Conservation (phyloP, 2,888 invertebrate species). For the Drosophila gaucha region DNA sequence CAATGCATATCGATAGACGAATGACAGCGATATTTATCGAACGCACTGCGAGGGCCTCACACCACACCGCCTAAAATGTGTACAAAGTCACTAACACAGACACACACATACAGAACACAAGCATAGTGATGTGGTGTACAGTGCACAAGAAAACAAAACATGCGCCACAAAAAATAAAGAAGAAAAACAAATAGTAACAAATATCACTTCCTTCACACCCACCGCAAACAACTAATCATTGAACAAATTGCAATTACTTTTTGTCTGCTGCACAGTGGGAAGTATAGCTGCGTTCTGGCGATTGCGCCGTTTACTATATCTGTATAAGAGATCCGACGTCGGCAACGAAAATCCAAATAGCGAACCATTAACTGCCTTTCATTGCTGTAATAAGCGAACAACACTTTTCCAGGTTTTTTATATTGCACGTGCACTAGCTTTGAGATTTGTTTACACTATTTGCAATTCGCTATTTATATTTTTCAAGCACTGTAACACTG, state of each 20-base stretch:
- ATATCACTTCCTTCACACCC: not conserved
- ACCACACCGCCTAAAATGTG: constrained; percentile 72
- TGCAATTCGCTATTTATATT: constrained; percentile 59
- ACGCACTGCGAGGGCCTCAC: constrained; percentile 59
- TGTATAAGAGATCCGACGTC: constrained; percentile 57
- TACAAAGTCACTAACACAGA: constrained; percentile 60
- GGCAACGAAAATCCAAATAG: constrained; percentile 58
- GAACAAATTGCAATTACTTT: constrained; percentile 54
- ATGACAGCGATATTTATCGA: constrained; percentile 53
- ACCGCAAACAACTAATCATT: constrained; percentile 5
- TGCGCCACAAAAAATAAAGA: constrained; percentile 62
- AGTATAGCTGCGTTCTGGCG: constrained; percentile 37
- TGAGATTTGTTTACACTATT: constrained; percentile 50
- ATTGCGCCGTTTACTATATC: constrained; percentile 57
- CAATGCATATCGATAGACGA: constrained; percentile 41
- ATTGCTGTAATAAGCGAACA: constrained; percentile 42
- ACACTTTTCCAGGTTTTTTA: constrained; percentile 28
- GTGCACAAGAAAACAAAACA: constrained; percentile 80
- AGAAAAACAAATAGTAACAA: constrained; percentile 9
- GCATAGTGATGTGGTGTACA: constrained; percentile 69
- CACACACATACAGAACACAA: constrained; percentile 54
- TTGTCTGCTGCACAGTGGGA: constrained; percentile 57
- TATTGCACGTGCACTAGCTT: constrained; percentile 28
- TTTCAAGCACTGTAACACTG: constrained; percentile 73
- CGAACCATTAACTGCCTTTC: constrained; percentile 64